Conservation (phyloP, 2,113 vertebrate genomes). For the Micronycteris hirsuta region DNA sequence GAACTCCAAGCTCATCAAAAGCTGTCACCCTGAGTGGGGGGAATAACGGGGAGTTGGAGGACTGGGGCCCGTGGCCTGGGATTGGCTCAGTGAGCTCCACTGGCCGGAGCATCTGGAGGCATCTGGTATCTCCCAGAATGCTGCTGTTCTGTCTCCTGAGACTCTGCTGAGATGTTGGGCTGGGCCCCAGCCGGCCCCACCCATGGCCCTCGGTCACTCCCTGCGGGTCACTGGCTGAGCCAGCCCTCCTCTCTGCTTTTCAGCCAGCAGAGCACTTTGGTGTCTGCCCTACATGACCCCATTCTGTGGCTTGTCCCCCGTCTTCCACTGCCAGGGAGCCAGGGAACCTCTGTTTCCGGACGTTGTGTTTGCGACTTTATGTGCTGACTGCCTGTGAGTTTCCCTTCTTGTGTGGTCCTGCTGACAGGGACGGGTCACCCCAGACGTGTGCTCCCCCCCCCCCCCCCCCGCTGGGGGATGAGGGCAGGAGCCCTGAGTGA, state of each 20-base stretch:
- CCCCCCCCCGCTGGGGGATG: neutral
- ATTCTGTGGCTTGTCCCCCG: neutral
- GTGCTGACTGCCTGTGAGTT: neutral
- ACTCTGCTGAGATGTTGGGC: neutral
- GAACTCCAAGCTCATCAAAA: neutral
- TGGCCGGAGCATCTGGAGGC: no score
- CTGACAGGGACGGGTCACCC: neutral
- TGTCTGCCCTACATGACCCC: neutral
- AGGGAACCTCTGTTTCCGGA: no score
- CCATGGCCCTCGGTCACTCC: neutral
- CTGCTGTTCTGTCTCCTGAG: neutral
- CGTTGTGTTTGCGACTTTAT: neutral
- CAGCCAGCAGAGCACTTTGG: neutral
- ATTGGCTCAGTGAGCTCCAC: neutral
- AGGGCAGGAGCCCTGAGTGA: accelerated
- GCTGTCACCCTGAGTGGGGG: neutral
- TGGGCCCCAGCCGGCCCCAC: no score
- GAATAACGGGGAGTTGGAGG: accelerated
- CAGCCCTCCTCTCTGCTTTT: neutral
- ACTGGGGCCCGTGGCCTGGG: accelerated
- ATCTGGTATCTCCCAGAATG: neutral
- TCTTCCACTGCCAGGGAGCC: neutral
- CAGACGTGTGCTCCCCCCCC: no score
- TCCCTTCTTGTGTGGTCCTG: neutral
- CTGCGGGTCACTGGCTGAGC: neutral